Conservation (phyloP, 1,140 invertebrate genomes). For the Charaxes varanes region DNA sequence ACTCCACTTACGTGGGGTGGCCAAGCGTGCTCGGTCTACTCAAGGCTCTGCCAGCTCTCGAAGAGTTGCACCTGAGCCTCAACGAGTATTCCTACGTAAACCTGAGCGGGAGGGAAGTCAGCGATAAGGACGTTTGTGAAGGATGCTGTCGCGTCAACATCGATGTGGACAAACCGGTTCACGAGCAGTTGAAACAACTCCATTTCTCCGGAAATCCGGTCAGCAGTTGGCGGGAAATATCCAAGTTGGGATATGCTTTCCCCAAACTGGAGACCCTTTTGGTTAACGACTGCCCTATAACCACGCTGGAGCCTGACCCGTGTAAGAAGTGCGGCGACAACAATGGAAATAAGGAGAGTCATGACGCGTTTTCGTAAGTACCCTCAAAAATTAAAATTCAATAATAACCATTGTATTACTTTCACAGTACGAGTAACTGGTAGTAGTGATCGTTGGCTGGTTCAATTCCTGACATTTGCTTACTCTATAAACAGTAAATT, state of each 20-base stretch:
- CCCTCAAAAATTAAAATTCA: too few species aligned
- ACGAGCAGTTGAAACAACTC: constrained; percentile 81
- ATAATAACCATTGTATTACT: too few species aligned
- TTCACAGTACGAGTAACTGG: not conserved
- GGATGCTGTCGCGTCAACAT: constrained; percentile 49
- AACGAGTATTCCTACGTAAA: constrained; percentile 88
- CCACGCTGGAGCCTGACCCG: constrained; percentile 75
- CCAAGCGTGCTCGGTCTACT: constrained; percentile 85
- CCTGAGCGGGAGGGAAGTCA: constrained; percentile 46
- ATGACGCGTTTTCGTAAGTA: constrained; percentile 64
- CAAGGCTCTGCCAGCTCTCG: constrained; percentile 82
- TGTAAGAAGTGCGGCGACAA: constrained; percentile 55
- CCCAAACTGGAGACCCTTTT: constrained; percentile 89
- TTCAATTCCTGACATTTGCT: too few species aligned
- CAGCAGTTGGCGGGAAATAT: constrained; percentile 86
- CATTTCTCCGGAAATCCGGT: constrained; percentile 91
- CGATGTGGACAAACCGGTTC: constrained; percentile 81
- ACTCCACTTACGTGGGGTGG: constrained; percentile 91
- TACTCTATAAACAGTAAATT: too few species aligned
- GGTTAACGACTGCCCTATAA: constrained; percentile 88
- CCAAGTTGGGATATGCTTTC: constrained; percentile 88
- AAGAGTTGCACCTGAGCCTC: constrained; percentile 92
- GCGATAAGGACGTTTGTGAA: constrained; percentile 48
- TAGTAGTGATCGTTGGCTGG: too few species aligned
- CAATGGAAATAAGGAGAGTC: constrained; percentile 62